Conservation (phyloP, 1,140 invertebrate genomes). For the fruit fly (Drosophila melanogaster) region DNA sequence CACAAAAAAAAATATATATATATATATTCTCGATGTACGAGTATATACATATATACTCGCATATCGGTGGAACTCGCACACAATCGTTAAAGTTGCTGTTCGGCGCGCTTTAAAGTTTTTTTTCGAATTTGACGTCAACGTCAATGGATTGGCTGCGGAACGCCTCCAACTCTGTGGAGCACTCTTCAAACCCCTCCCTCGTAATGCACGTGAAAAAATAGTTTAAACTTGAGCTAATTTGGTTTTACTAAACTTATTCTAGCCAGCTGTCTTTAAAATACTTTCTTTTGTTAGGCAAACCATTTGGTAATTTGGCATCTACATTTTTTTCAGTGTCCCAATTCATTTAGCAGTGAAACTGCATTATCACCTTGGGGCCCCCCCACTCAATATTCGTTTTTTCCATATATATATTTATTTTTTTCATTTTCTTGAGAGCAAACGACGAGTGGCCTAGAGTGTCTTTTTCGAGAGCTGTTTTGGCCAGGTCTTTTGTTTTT, state of each 20-base stretch:
- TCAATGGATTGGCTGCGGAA: constrained; percentile 45
- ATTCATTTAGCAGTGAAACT: constrained; percentile 55
- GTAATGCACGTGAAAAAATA: constrained; percentile 7
- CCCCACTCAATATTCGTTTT: constrained; percentile 49
- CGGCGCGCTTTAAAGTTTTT: constrained; percentile 74
- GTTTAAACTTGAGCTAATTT: neutral
- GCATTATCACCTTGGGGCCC: constrained; percentile 73
- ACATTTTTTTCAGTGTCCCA: constrained; percentile 7
- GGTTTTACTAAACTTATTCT: too few species aligned
- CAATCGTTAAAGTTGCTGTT: constrained; percentile 45
- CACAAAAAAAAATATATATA: constrained; percentile 6
- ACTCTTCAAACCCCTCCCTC: constrained; percentile 12
- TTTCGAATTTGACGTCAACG: constrained; percentile 47
- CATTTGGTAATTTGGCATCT: neutral
- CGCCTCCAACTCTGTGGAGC: constrained; percentile 13
- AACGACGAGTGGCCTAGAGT: constrained; percentile 69
- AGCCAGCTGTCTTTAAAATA: too few species aligned
- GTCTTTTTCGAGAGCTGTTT: constrained; percentile 75
- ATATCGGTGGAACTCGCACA: constrained; percentile 16
- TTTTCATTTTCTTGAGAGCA: constrained; percentile 19
- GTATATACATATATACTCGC: neutral
- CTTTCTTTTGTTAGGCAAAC: neutral
- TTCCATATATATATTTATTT: neutral
- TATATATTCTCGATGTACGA: too few species aligned
- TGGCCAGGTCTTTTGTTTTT: constrained; percentile 69